Evolutionary conservation across 2,113 vertebrate species (phyloP), one percentile per base, ranked within the genome.

Genomic region (Paradisaea rubra): DNA sequence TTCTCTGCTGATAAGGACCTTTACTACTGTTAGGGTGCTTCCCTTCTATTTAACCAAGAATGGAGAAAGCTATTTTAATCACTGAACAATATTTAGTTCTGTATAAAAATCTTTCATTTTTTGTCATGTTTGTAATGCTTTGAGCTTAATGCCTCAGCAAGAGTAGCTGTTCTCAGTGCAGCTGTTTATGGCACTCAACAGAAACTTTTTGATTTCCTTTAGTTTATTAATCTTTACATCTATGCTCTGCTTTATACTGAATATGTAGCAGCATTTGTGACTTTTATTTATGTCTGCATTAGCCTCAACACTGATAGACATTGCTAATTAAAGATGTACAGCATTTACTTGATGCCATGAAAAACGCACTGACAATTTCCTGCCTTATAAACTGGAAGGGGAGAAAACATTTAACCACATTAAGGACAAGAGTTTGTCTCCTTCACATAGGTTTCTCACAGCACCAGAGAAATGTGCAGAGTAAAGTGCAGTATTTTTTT

Each of bases 1-100:
- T 96, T 96, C 80, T 80, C 80, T 88, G 35, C 63, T 90, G 94
- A 96, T 96, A 97, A 97, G 85, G 81, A 69, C 80, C 74, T 95
- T 95, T 94, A 92, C 91, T 90, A 80, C 86, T 89, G 91, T 87
- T 85, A 95, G 89, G 91, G 59, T 93, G 65, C 91, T 96, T 96
- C 91, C 91, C 56, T 94, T 95, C 93, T 88, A 42, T 91, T 94
- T 91, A 97, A 91, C 69, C 84, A 94, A 94, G 92, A 97, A 93
- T 91, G 59, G 95, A 95, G 88, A 84, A 94, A 91, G 71, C 60
- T 95, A 91, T 88, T 96, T 97, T 97, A 89, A 79, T 94, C 88
- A 89, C 57, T 85, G 68, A 96, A 92, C 54, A 94, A 74, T 95
- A 94, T 90, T 97, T 96, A 83, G 47, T 71, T 95, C 52, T 94